Percentiles rank a stretch among this genome's conserved stretches.
Conservation (phyloP, 2,888 invertebrate genomes). For the Nowickia ferox region DNA sequence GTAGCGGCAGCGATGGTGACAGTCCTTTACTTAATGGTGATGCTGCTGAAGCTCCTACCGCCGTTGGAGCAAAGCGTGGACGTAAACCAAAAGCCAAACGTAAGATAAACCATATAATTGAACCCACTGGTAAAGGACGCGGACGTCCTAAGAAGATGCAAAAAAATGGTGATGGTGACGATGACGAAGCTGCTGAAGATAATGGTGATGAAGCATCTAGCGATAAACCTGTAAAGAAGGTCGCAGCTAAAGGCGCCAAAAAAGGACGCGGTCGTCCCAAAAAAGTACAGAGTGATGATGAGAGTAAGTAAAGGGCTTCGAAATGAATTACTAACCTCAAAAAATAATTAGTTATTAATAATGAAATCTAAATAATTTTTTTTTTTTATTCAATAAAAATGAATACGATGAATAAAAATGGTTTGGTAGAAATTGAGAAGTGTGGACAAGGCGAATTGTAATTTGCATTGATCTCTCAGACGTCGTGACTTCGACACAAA, state of each 20-base stretch:
- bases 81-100: constrained; percentile 66
- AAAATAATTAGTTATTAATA: constrained; percentile 7
- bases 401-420: constrained; percentile 3
- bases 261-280: constrained; percentile 75
- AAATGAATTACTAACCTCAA: neutral
- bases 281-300: constrained; percentile 77
- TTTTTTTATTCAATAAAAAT: constrained; percentile 22
- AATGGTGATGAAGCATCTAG: constrained; percentile 61
- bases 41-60: constrained; percentile 22
- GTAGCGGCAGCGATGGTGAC: constrained; percentile 48
- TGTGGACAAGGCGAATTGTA: neutral
- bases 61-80: constrained; percentile 56
- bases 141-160: constrained; percentile 76
- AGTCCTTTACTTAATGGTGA: constrained; percentile 45
- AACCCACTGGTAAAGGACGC: constrained; percentile 75
- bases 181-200: constrained; percentile 52
- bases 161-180: constrained; percentile 29
- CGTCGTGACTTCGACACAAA: no score
- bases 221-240: constrained; percentile 54
- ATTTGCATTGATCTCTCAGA: no score
- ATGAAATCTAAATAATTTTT: constrained; percentile 1
- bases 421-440: neutral
- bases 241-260: constrained; percentile 34
- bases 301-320: constrained; percentile 65
- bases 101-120: constrained; percentile 32